Percentiles rank a stretch among this genome's conserved stretches.
Evolutionary conservation across 2,113 vertebrate species (phyloP).

Genomic region (Aramus guarauna): DNA sequence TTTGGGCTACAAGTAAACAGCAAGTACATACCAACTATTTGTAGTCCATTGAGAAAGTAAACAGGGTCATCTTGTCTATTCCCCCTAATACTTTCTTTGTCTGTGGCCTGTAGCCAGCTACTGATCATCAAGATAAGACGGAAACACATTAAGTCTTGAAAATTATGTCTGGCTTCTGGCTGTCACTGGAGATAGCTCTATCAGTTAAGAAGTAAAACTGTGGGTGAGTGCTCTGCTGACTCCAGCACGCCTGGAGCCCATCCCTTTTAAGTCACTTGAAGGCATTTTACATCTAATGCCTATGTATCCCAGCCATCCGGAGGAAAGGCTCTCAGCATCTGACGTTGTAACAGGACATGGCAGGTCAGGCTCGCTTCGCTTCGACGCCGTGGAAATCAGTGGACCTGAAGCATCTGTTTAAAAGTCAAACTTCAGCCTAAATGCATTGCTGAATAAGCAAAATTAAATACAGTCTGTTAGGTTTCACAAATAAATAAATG

Average conservation of each 20-base stretch:
- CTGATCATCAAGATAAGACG: constrained; percentile 62
- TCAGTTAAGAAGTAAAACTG: constrained; percentile 32
- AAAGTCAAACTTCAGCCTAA: background rate
- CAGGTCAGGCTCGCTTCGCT: background rate
- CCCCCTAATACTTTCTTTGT: constrained; percentile 18
- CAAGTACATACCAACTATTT: constrained; percentile 36
- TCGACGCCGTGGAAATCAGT: background rate
- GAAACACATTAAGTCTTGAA: constrained; percentile 47
- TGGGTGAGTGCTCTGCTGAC: constrained; percentile 12
- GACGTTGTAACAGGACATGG: background rate
- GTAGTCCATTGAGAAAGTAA: constrained; percentile 51
- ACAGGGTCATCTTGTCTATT: constrained; percentile 39
- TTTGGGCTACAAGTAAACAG: constrained; percentile 43
- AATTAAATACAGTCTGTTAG: background rate
- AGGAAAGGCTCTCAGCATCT: background rate
- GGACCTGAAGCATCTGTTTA: background rate
- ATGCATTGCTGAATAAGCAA: background rate
- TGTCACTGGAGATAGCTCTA: constrained; percentile 50
- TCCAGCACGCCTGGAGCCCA: constrained; percentile 21
- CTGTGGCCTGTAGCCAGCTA: constrained; percentile 48
- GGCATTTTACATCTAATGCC: background rate
- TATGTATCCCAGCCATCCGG: background rate
- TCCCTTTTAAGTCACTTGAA: constrained; percentile 1
- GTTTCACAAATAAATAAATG: background rate
- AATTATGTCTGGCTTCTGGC: constrained; percentile 64